Conservation (phyloP, 2,113 vertebrate species). For the Neolamprologus devosi region DNA sequence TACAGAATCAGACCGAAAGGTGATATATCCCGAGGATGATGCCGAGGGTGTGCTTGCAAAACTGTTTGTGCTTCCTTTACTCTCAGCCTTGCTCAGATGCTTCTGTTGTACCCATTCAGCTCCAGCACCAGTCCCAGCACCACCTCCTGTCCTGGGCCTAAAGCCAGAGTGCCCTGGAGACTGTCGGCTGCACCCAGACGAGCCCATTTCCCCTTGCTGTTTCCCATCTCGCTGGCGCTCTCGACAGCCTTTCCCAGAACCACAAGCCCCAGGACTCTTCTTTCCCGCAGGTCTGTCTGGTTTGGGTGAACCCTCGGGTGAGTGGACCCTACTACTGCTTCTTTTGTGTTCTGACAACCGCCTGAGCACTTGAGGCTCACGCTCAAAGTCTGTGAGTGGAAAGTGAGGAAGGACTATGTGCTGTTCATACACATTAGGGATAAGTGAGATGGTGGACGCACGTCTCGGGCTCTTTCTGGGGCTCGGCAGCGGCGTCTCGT, state of each 20-base stretch:
- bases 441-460: constrained; percentile 70
- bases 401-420: constrained; percentile 68
- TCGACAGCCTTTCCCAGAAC: constrained; percentile 33
- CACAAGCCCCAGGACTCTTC: constrained; percentile 7
- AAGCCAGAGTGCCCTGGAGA: constrained; percentile 21
- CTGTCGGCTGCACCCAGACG: constrained; percentile 19
- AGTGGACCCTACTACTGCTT: constrained; percentile 29
- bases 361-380: constrained; percentile 77
- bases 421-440: constrained; percentile 68
- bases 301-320: constrained; percentile 43
- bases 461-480: constrained; percentile 71
- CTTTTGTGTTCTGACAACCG: constrained; percentile 62
- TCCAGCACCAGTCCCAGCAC: constrained; percentile 13
- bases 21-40: constrained; percentile 78
- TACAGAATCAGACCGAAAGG: constrained; percentile 79
- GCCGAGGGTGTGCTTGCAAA: constrained; percentile 80
- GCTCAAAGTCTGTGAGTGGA: constrained; percentile 79
- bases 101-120: constrained; percentile 65
- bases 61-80: constrained; percentile 80
- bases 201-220: constrained; percentile 14
- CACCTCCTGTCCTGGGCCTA: constrained; percentile 53
- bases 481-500: constrained; percentile 75
- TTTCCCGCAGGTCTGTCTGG: not conserved
- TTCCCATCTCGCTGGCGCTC: constrained; percentile 14
- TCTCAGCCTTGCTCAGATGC: constrained; percentile 60